These are phyloP conservation scores for Cygnus olor DNA, from an alignment of 2,797 vertebrate species.

Conservation along the genomic window DNA sequence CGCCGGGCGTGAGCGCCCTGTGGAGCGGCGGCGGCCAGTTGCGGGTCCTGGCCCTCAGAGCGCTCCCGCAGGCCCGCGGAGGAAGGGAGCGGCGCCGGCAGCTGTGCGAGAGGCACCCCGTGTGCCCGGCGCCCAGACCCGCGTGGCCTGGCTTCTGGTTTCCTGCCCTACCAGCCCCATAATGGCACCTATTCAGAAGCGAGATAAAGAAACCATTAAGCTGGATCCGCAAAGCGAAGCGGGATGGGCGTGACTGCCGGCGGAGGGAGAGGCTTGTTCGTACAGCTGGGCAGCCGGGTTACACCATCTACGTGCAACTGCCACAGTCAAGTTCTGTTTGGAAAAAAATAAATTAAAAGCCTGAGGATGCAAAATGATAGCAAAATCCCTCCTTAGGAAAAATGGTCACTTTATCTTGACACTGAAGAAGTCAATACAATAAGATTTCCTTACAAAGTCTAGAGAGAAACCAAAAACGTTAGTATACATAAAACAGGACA, in stretches of 20 bases:
- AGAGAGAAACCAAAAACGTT: not conserved
- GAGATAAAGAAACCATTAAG: too few relatives aligned
- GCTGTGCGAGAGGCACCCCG: too few relatives aligned
- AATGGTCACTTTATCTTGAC: not conserved
- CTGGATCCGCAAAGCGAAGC: not conserved
- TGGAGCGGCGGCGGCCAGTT: too few relatives aligned
- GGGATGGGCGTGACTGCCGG: fast-evolving
- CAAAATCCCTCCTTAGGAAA: not conserved
- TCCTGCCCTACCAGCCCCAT: too few relatives aligned
- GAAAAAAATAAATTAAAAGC: not conserved
- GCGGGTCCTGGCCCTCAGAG: too few relatives aligned
- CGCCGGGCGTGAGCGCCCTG: too few relatives aligned
- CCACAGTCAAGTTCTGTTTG: fast-evolving
- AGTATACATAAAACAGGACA: fast-evolving
- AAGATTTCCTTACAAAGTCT: not conserved
- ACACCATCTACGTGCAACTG: fast-evolving
- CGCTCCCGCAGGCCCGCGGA: too few relatives aligned
- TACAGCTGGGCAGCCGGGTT: not conserved
- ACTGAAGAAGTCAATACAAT: not conserved
- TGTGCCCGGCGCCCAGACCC: too few relatives aligned
- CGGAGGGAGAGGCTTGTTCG: fast-evolving
- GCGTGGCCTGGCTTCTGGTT: too few relatives aligned
- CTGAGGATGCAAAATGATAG: not conserved
- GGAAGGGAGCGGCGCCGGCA: too few relatives aligned
- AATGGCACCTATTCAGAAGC: too few relatives aligned